Conservation (phyloP, 2,797 vertebrate species). For the Botia almorhae region DNA sequence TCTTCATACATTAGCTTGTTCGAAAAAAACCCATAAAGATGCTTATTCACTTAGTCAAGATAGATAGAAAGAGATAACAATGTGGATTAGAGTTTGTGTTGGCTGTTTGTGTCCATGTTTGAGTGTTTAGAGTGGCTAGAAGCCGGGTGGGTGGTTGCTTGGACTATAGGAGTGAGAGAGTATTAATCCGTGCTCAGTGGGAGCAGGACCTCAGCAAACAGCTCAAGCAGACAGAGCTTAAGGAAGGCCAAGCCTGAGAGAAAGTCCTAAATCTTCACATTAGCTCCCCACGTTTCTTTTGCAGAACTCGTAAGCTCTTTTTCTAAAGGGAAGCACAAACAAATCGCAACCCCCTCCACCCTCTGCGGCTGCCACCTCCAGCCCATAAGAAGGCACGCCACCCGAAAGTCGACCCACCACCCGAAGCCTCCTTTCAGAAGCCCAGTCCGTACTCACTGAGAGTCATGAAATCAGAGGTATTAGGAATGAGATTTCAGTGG, state of each 20-base stretch:
- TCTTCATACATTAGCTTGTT: conserved; percentile 43
- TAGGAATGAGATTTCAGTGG: conserved; percentile 87
- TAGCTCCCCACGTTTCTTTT: conserved; percentile 94
- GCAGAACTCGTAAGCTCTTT: conserved; percentile 95
- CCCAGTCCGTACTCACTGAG: conserved; percentile 39
- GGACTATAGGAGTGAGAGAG: conserved; percentile 69
- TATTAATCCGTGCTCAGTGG: conserved; percentile 98
- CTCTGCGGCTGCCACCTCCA: conserved; percentile 50
- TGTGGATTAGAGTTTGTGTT: conserved; percentile 82
- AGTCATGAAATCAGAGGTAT: conserved; percentile 84
- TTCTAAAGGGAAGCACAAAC: conserved; percentile 96
- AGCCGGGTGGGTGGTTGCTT: conserved; percentile 34
- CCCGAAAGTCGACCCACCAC: conserved; percentile 41
- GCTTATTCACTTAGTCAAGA: conserved; percentile 91
- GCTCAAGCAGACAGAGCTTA: conserved; percentile 94
- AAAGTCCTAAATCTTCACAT: conserved; percentile 98
- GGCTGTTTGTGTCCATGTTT: conserved; percentile 47
- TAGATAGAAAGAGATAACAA: conserved; percentile 89
- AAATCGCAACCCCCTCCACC: conserved; percentile 74
- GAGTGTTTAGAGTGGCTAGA: conserved; percentile 13
- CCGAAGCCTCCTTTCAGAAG: conserved; percentile 25
- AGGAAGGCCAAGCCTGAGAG: conserved; percentile 90
- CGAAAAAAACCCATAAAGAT: conserved; percentile 83
- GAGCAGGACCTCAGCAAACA: conserved; percentile 91
- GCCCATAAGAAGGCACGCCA: conserved; percentile 39